Base-by-base conservation (phyloP, 2,888 invertebrate species). In the Trichogramma dendrolimi region DNA sequence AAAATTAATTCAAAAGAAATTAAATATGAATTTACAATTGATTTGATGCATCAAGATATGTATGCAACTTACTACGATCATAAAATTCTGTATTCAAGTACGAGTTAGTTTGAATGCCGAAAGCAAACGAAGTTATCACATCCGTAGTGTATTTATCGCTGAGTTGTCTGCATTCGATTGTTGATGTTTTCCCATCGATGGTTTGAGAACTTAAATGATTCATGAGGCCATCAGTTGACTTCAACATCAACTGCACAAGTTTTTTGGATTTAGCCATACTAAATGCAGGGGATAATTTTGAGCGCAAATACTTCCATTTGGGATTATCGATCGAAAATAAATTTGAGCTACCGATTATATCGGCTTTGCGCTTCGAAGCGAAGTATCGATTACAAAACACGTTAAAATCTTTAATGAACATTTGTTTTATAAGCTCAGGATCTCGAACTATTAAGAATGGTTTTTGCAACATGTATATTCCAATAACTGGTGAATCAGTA, bases 141-240 rank as follows among this genome's bases (percentile, higher is more conserved):
- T 52, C 52, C 39, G 52, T 41, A 39, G 52, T 52, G 10, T 52
- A 52, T 10, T 52, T 52, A 7, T 41, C 41, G 41, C 52, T 40
- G n/a, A 44, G 27, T 46, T 38, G 27, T 27, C 52, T 48, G 27
- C 44, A n/a, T 42, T 38, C 11, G 6, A 14, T 11, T n/a, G 40
- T 61, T 55, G 8, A n/a, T 46, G 46, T 10, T n/a, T 8, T 46
- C n/a, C n/a, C n/a, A 46, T 46, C 46, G 8, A 2, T 8, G 46
- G n/a, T n/a, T 8, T 46, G 8, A 10, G 46, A 10, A 46, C n/a
- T n/a, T n/a, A 46, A 46, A 46, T 46, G n/a, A 46, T 46, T 46
- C n/a, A 10, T 46, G 8, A 46, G 46, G n/a, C n/a, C 8, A 8
- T 46, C 46, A n/a, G 46, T n/a, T 10, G 10, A 46, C n/a, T 46